Base-by-base conservation (phyloP, 2,888 invertebrate genomes). In the Patella depressa region DNA sequence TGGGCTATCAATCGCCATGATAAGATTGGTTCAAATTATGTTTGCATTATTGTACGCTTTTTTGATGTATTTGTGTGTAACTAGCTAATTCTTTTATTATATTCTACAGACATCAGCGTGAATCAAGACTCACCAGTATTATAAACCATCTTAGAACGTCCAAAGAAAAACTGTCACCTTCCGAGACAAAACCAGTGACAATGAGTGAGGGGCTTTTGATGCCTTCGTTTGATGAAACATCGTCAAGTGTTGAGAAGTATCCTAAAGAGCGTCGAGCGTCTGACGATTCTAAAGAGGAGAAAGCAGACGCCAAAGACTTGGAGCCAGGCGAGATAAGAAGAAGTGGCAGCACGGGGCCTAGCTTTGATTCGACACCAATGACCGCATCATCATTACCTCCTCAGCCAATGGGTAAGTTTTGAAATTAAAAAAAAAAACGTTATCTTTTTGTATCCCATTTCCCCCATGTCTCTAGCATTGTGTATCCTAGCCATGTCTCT, bases 101-200 rank as follows among this genome's bases (percentile, higher is more conserved):
- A 9, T 45, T 45, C 45, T 45, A 4, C 79, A 83, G 83, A 73
- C 78, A 79, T 24, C 76, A 79, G 24, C 75, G 83, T 14, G 82
- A 81, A 71, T 83, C 85, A 57, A 78, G 85, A 14, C 78, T 85
- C 69, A 83, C 81, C 75, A 85, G 83, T 79, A 85, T 85, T 72
- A 85, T 85, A 72, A 83, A 85, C 79, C 80, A 80, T 59, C 77
- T 85, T 74, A 75, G 85, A 55, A 81, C 82, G 15, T 81, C 82
- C 53, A 83, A 83, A 54, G 85, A 85, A 72, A 82, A 83, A 65
- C 14, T 24, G 14, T 9, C 65, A 65, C 65, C 65, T 24, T 19
- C 24, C 24, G 24, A 19, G 19, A 65, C 19, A 24, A 19, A 65
- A 24, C 65, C 19, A 24, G 24, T 19, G 65, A 65, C 65, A 65